These are phyloP conservation scores for Subanguina moxae DNA, from an alignment of 1,140 invertebrate genomes.

Conservation along the genomic window DNA sequence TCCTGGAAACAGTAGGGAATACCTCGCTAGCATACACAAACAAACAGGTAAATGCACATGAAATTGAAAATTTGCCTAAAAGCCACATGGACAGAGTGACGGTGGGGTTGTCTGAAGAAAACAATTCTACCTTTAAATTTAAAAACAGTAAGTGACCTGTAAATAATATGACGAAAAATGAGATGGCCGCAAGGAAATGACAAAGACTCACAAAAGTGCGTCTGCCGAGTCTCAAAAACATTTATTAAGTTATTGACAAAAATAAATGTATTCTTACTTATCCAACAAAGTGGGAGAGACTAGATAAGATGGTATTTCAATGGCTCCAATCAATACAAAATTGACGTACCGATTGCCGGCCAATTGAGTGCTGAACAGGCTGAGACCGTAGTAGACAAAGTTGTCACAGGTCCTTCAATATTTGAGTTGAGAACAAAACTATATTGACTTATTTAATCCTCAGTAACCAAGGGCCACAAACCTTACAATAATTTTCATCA, in stretches of 20 bases:
- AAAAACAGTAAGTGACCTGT: conserved; percentile 14
- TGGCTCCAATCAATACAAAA: conserved; percentile 55
- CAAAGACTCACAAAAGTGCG: conserved; percentile 31
- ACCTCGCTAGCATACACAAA: conserved; percentile 42
- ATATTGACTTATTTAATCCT: too few species aligned
- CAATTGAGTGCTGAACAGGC: conserved; percentile 55
- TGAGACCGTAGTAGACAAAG: conserved; percentile 61
- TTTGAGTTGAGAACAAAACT: too few species aligned
- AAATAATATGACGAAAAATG: conserved; percentile 34
- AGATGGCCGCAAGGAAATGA: conserved; percentile 33
- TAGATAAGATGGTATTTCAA: conserved; percentile 59
- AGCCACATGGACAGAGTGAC: conserved; percentile 33
- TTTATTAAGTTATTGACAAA: neutral
- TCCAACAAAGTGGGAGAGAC: conserved; percentile 47
- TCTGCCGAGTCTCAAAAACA: conserved; percentile 25
- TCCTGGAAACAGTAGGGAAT: conserved; percentile 35
- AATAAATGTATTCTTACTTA: conserved; percentile 36
- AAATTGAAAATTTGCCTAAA: conserved; percentile 41
- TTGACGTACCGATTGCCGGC: conserved; percentile 60
- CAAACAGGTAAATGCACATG: conserved; percentile 37
- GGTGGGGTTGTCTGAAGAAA: conserved; percentile 18
- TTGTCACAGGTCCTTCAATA: conserved; percentile 37
- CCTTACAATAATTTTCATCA: too few species aligned
- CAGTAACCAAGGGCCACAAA: too few species aligned
- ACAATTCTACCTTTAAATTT: neutral